Percentiles rank a stretch among this genome's conserved stretches.
phyloP scores from a whole-genome alignment of 1,140 invertebrate genomes.

The Calephelis nemesis region DNA sequence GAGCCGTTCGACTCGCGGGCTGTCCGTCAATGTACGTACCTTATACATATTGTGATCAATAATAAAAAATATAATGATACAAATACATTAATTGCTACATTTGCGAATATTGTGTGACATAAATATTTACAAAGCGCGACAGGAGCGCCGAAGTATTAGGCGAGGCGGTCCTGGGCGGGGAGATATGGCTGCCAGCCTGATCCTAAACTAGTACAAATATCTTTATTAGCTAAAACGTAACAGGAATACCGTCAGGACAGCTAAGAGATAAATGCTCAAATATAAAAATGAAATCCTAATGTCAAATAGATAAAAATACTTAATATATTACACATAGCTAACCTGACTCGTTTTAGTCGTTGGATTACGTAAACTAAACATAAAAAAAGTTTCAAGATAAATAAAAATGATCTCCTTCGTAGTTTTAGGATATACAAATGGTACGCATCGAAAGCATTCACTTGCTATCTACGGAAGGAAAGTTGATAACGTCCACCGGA shows the following conservation, averaged over 20 bases:
- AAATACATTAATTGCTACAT: slow-evolving; percentile 77
- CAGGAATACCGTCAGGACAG: slow-evolving; percentile 59
- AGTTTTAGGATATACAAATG: slow-evolving; percentile 1
- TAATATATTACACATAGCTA: slow-evolving; percentile 60
- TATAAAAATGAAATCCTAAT: slow-evolving; percentile 59
- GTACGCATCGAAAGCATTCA: neutral
- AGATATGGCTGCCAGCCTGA: slow-evolving; percentile 31
- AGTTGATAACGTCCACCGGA: no score
- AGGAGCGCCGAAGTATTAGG: slow-evolving; percentile 62
- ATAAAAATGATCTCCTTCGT: slow-evolving; percentile 26
- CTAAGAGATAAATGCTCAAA: slow-evolving; percentile 63
- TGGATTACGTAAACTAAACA: slow-evolving; percentile 45
- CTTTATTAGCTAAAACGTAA: slow-evolving; percentile 72
- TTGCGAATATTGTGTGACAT: slow-evolving; percentile 78
- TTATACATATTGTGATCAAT: slow-evolving; percentile 75
- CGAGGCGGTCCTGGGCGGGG: slow-evolving; percentile 47
- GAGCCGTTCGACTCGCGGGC: slow-evolving; percentile 38
- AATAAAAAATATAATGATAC: slow-evolving; percentile 79
- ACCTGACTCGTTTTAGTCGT: slow-evolving; percentile 58
- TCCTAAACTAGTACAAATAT: slow-evolving; percentile 48
- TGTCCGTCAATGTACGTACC: slow-evolving; percentile 56
- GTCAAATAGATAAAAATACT: slow-evolving; percentile 64
- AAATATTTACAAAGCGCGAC: slow-evolving; percentile 76
- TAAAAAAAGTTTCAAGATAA: slow-evolving; percentile 25
- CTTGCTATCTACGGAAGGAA: neutral